Evolutionary conservation across 2,888 invertebrate genomes (phyloP).

Genomic region (Tolmerus cingulatus): DNA sequence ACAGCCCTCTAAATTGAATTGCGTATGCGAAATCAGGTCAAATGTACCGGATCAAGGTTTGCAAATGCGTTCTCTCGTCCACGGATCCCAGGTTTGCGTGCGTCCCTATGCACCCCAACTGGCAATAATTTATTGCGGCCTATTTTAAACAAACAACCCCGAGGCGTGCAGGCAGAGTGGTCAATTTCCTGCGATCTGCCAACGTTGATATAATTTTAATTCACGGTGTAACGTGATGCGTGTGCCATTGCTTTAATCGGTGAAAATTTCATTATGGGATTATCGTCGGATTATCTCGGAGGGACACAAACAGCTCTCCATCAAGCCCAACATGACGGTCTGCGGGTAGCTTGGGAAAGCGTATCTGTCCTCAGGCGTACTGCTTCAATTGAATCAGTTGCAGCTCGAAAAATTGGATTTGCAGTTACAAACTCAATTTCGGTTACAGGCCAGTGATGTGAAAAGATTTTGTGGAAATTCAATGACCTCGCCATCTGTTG

Average conservation of each 20-base stretch:
- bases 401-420: not conserved
- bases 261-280: constrained; percentile 1
- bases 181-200: not conserved
- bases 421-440: not conserved
- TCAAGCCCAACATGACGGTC: not conserved
- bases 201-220: constrained; percentile 9
- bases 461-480: not conserved
- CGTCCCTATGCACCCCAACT: not conserved
- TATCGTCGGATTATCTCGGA: not conserved
- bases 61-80: not conserved
- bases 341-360: not conserved
- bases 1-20: not conserved
- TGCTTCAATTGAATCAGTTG: not conserved
- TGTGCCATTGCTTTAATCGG: not conserved
- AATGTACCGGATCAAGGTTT: not conserved
- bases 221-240: not conserved
- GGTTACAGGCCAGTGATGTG: not conserved
- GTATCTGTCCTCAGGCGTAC: not conserved
- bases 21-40: not conserved
- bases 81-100: not conserved
- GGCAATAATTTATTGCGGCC: not conserved
- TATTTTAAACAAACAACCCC: not conserved
- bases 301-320: not conserved
- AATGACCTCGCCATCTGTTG: not conserved
- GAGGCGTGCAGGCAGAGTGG: not conserved